A percentile compares a stretch with the other conserved stretches of the same genome.
Evolutionary conservation across 35 echinoderm and acorn worm species (phyloP).

Genomic region (Ophioderma brevispina): DNA sequence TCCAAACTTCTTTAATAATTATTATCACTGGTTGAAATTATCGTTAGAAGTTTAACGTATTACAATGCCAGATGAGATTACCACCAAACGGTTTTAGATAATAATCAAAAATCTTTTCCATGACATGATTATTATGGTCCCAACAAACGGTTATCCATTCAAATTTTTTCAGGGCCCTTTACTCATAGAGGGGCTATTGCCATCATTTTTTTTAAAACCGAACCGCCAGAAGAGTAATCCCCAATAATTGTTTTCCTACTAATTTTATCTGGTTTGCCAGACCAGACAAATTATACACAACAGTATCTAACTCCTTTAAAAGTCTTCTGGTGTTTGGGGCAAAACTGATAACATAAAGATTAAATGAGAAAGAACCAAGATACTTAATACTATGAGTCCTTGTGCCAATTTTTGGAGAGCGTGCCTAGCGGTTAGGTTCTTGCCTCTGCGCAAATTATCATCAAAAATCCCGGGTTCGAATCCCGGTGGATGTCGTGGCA

Average conservation of each 20-base stretch:
- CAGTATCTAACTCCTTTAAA: constrained; percentile 1
- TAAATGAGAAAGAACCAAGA: constrained; percentile 27
- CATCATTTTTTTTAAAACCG: constrained; percentile 38
- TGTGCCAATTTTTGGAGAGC: too few relatives aligned
- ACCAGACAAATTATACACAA: constrained; percentile 36
- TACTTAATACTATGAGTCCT: too few relatives aligned
- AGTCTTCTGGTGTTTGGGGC: not conserved
- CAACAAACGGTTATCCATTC: not conserved
- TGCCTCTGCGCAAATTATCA: too few relatives aligned
- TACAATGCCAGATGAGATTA: constrained; percentile 26
- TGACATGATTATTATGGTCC: not conserved
- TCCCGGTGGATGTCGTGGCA: too few relatives aligned
- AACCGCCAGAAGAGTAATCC: constrained; percentile 13
- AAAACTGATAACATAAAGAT: constrained; percentile 26
- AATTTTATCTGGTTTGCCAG: constrained; percentile 21
- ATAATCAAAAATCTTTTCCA: not conserved
- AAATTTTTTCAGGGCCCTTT: not conserved
- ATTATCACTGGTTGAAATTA: not conserved
- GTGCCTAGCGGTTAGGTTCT: too few relatives aligned
- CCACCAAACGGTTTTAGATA: constrained; percentile 1
- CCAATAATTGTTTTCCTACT: constrained; percentile 9
- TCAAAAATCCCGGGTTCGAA: too few relatives aligned
- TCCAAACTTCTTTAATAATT: not conserved
- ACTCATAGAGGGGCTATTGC: not conserved
- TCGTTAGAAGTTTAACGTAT: not conserved